Evolutionary conservation across 2,113 vertebrate genomes (phyloP), one percentile per base, ranked within the genome.

Genomic region (Motacilla tschutschensis): DNA sequence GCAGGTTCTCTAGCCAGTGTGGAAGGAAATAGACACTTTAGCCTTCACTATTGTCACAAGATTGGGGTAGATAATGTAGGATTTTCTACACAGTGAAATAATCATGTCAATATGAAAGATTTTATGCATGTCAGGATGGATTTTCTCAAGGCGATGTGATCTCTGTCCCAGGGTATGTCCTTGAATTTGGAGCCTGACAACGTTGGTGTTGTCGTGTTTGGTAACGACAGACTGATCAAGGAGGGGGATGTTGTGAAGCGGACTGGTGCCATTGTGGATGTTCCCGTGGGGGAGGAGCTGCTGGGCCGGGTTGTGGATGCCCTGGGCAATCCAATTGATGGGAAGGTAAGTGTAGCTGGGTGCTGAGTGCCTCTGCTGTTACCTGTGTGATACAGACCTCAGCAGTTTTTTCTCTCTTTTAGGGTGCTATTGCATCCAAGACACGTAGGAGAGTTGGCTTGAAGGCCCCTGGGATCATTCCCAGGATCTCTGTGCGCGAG

Each of bases 181-280:
- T 96, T 99, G 98, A 99, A 99, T 95, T 98, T 99, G 98, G 99
- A 99, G 97, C 98, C 99, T 0, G 99, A 99, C 97, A 99, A 99
- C 1, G 99, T 99, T 92, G 99, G 99, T 97, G 98, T 99, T 93
- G 99, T 99, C n/a, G 99, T 99, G 91, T 99, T 99, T 43, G 99
- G 99, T 95, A 99, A 99, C 0, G 99, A 99, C 97, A 99, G 99
- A 79, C 97, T 99, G 87, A 99, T 99, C 95, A 99, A 99, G 85
- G 99, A 99, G 92, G 99, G 99, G 2, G 99, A 99, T 89, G 97
- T 99, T 12, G 99, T 99, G 90, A 99, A 99, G 97, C 97, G 99
- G 40, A 99, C 99, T 3, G 99, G 99, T 5, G 99, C 99, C 74
- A 99, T 99, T 35, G 99, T 99, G 94, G 99, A 99, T 25, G 99